phyloP scores from a whole-genome alignment of 2,797 vertebrate species.

The Phyllotis vaccarum region DNA sequence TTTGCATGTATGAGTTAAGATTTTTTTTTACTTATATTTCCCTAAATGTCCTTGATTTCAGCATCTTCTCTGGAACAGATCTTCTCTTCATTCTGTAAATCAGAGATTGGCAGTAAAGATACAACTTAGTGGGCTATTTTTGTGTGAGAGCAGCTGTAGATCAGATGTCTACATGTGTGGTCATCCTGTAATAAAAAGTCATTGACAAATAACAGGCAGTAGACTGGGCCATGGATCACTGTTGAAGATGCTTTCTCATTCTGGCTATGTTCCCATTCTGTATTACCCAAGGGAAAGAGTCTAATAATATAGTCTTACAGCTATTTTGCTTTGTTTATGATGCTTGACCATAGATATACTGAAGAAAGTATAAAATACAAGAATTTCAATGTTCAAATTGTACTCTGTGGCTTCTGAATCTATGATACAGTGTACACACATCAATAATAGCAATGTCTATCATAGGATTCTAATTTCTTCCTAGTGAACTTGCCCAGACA shows the following conservation, averaged over 20 bases:
- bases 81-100: background rate
- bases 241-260: background rate
- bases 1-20: background rate
- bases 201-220: background rate
- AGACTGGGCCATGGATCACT: no score
- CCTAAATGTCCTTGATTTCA: background rate
- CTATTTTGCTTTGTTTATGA: background rate
- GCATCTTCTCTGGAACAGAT: background rate
- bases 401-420: background rate
- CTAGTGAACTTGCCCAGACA: background rate
- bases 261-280: background rate
- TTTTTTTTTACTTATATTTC: background rate
- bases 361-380: background rate
- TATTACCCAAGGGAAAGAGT: background rate
- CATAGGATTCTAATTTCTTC: background rate
- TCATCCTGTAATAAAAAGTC: background rate
- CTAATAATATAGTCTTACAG: background rate
- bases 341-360: background rate
- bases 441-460: no score
- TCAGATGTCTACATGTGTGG: background rate
- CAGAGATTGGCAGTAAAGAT: background rate
- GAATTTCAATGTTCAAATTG: background rate
- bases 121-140: background rate
- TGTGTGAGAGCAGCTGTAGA: background rate
- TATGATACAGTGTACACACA: rapidly evolving